phyloP scores from a whole-genome alignment of 2,888 invertebrate species.

The Nowickia ferox region DNA sequence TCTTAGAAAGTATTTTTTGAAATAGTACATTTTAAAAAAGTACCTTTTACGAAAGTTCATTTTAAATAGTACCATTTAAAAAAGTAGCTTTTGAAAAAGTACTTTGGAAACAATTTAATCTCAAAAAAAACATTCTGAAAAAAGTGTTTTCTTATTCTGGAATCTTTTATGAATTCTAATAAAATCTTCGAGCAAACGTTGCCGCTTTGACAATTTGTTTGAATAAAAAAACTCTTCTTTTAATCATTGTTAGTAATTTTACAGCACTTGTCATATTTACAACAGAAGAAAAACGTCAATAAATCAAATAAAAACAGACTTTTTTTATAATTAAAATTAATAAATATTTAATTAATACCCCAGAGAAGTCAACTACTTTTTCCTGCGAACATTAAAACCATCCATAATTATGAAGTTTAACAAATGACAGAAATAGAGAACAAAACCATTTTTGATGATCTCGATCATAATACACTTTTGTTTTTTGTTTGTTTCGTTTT shows the following conservation, averaged over 20 bases:
- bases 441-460: conserved; percentile 43
- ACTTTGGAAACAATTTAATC: too few relatives aligned
- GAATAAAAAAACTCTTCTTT: background rate
- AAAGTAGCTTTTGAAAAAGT: too few relatives aligned
- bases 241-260: conserved; percentile 46
- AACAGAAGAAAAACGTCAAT: conserved; percentile 10
- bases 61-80: too few relatives aligned
- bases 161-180: too few relatives aligned
- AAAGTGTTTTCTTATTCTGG: too few relatives aligned
- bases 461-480: conserved; percentile 51
- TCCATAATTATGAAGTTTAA: conserved; percentile 41
- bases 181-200: background rate
- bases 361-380: conserved; percentile 45
- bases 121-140: too few relatives aligned
- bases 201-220: conserved; percentile 8
- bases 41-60: too few relatives aligned
- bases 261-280: conserved; percentile 48
- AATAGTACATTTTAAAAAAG: too few relatives aligned
- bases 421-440: conserved; percentile 55
- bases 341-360: conserved; percentile 71
- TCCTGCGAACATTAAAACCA: background rate
- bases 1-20: too few relatives aligned
- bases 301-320: conserved; percentile 37
- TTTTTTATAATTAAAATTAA: conserved; percentile 68
- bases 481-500: conserved; percentile 27